Evolutionary conservation across 2,888 invertebrate species (phyloP), one percentile per base, ranked within the genome.

Genomic region (Yponomeuta cagnagella): DNA sequence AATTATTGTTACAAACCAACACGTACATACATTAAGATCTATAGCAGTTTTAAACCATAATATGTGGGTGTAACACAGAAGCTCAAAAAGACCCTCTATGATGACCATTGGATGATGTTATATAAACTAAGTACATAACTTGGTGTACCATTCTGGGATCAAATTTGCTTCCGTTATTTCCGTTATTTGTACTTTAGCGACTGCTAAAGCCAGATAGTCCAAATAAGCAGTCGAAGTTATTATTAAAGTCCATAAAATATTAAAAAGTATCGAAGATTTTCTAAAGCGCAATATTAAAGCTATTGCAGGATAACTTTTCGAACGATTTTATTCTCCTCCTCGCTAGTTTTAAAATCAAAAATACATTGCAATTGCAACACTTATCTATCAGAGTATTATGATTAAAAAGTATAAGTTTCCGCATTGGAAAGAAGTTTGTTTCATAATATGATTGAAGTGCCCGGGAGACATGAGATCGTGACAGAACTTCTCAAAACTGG

Each of bases 381-480:
- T 58, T 58, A 58, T 15, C 15, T 31, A 65, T 23, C 64, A 64
- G 2, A n/a, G 8, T 65, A 10, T 65, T 31, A 65, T 31, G 10
- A 65, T 65, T 43, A 1, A 43, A 43, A 58, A 58, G 52, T 15
- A 5, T 3, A 15, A 58, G 52, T 58, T 58, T 65, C 4, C 33
- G 30, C 33, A 30, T 12, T 65, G 33, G 65, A 31, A 10, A 31
- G n/a, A 65, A 30, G 33, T 33, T 65, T 65, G 65, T 65, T 65
- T 65, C n/a, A 65, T 65, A 31, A 65, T 65, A 31, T 30, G 10
- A 30, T 65, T 65, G 65, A 23, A 65, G 65, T 65, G 65, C 65
- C 1, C 65, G 65, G 33, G 10, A 65, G 31, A 33, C 30, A 31
- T 12, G 33, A 33, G 31, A 31, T 65, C 65, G 65, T 65, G 65